These are phyloP conservation scores for Stigmatopora argus DNA, from an alignment of 2,113 vertebrate species.

Conservation along the genomic window DNA sequence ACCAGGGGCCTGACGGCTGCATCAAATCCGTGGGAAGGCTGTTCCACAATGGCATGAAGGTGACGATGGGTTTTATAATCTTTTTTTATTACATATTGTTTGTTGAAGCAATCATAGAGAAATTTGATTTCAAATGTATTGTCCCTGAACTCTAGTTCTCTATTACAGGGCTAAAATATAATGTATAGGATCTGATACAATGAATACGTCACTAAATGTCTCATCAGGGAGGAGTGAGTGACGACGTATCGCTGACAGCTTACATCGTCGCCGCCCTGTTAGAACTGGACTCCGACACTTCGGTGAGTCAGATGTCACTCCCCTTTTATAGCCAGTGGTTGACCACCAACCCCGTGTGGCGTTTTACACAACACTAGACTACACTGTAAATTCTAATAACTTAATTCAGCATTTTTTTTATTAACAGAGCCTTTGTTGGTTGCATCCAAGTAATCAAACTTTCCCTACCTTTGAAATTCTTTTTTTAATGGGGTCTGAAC, in stretches of 20 bases:
- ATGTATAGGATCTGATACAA: neutral
- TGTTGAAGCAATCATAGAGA: no score
- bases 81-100: no score
- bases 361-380: no score
- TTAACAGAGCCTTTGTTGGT: no score
- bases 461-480: no score
- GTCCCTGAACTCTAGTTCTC: no score
- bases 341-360: neutral
- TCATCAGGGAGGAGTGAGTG: conserved; percentile 78
- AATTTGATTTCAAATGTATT: no score
- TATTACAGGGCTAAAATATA: conserved; percentile 51
- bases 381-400: no score
- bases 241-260: conserved; percentile 75
- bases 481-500: no score
- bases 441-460: no score
- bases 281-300: conserved; percentile 64
- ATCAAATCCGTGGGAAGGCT: conserved; percentile 76
- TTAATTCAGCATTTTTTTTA: no score
- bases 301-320: conserved; percentile 53
- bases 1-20: conserved; percentile 70
- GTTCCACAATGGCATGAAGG: conserved; percentile 77
- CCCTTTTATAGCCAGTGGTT: neutral
- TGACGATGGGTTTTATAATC: conserved; percentile 33
- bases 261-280: conserved; percentile 78
- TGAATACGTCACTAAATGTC: neutral